Percentiles rank a stretch among this genome's conserved stretches.
Evolutionary conservation across 1,140 invertebrate genomes (phyloP).

Genomic region (Drosophila elegans): DNA sequence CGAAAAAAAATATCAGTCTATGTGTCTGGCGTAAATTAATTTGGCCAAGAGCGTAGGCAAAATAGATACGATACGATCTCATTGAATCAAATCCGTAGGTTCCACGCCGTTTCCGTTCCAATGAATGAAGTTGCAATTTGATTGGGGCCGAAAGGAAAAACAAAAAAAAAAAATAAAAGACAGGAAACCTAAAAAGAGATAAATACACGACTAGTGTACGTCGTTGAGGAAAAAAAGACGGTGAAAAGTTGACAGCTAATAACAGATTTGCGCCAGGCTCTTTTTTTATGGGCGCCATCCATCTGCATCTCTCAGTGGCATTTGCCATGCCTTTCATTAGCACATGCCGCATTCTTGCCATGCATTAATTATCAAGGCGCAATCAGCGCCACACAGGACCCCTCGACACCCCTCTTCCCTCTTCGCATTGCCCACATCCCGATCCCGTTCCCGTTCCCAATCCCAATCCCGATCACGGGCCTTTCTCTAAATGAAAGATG

Average conservation of each 20-base stretch:
- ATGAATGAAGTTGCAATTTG: slow-evolving; percentile 35
- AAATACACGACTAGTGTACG: background rate
- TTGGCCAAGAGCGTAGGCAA: slow-evolving; percentile 74
- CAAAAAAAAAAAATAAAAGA: background rate
- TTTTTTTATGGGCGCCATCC: slow-evolving; percentile 41
- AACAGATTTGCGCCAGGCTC: slow-evolving; percentile 30
- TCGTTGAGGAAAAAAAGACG: background rate
- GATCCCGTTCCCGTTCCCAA: too few species aligned
- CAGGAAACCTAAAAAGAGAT: slow-evolving; percentile 1
- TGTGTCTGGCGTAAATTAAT: slow-evolving; percentile 72
- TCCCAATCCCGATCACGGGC: background rate
- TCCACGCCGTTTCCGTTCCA: slow-evolving; percentile 46
- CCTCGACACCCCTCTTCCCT: background rate
- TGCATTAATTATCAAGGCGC: slow-evolving; percentile 74
- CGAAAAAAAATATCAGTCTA: slow-evolving; percentile 21
- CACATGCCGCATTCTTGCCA: slow-evolving; percentile 64
- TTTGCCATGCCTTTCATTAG: slow-evolving; percentile 58
- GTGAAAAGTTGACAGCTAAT: slow-evolving; percentile 27
- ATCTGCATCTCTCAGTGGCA: slow-evolving; percentile 20
- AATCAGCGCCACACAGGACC: slow-evolving; percentile 42
- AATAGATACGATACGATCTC: slow-evolving; percentile 63
- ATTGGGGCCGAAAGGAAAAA: slow-evolving; percentile 3
- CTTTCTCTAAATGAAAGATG: slow-evolving; percentile 8
- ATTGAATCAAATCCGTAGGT: slow-evolving; percentile 48
- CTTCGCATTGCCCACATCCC: too few species aligned